A percentile compares a stretch with the other conserved stretches of the same genome.
Conservation (phyloP, 2,797 vertebrate genomes). For the Sebastes melanostomus region DNA sequence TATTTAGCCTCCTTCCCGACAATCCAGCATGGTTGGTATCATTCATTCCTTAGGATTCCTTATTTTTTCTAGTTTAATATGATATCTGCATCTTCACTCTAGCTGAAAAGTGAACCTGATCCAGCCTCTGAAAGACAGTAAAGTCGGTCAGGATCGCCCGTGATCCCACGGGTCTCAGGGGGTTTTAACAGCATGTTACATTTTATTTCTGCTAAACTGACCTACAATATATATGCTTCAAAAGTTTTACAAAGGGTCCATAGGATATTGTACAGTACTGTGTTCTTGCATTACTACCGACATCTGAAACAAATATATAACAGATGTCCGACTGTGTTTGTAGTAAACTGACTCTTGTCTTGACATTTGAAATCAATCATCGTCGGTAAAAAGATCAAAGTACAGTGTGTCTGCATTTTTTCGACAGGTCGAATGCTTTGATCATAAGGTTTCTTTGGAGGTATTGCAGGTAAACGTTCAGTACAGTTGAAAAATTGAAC, state of each 20-base stretch:
- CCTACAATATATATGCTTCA: background rate
- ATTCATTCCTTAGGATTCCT: too few relatives aligned
- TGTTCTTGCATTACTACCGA: background rate
- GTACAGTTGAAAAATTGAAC: background rate
- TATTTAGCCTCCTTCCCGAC: too few relatives aligned
- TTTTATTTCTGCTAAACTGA: background rate
- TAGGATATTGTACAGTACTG: background rate
- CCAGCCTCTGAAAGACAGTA: too few relatives aligned
- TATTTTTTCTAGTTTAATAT: too few relatives aligned
- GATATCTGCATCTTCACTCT: too few relatives aligned
- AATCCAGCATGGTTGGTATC: too few relatives aligned
- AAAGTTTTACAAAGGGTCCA: background rate
- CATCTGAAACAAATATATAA: conserved; percentile 14
- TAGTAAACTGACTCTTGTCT: background rate
- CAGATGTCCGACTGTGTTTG: background rate
- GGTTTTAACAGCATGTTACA: background rate
- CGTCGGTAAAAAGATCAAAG: background rate
- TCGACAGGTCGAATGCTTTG: background rate
- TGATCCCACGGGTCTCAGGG: too few relatives aligned
- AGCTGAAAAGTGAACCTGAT: too few relatives aligned
- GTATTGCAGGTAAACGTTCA: background rate
- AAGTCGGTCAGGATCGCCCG: too few relatives aligned
- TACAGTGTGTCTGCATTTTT: background rate
- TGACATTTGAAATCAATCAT: conserved; percentile 5
- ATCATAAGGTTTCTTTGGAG: background rate